Evolutionary conservation across 1,140 invertebrate genomes (phyloP), one percentile per base, ranked within the genome.

Genomic region (Drosophila lowei): DNA sequence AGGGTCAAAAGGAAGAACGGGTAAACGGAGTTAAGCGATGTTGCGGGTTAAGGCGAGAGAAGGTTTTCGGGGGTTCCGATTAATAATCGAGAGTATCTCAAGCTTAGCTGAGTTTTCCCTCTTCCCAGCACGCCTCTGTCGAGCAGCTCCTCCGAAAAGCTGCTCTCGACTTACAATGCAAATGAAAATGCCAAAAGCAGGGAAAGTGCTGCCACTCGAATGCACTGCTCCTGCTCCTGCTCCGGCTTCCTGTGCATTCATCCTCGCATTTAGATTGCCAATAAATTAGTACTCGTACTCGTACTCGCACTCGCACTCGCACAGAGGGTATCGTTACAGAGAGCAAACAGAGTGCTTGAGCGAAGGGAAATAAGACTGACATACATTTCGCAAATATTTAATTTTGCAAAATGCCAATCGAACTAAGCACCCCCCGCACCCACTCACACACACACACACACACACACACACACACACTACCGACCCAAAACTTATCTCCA

Each of bases 341-440:
- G 23, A 25, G 23, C 4, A 5, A 23, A 4, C 23, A 4, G 34
- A 34, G 30, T 34, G 30, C 30, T 34, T 34, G 28, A 34, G 70
- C 53, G 16, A 34, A 21, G 60, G 34, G 43, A 38, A 57, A 34
- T 23, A 15, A 41, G 34, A 54, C 44, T 67, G 55, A 50, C 72
- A 75, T 34, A 70, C 66, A 68, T 70, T 75, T 43, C 25, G 38
- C 15, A 49, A 38, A 71, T 65, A 56, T 79, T 79, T 75, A 79
- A 79, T 79, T 75, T 65, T 23, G 52, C 52, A 79, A 79, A 79
- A 79, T 79, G 77, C 64, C 72, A 75, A 67, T 75, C 44, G 49
- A 64, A 43, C 11, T 52, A 48, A 41, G 49, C 34, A 49, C 11
- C 34, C 13, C 1, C 3, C 6, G 6, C 7, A 3, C 7, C 15